A percentile compares a stretch with the other conserved stretches of the same genome.
Evolutionary conservation across 2,888 invertebrate genomes (phyloP).

Genomic region (Chirona hameri): DNA sequence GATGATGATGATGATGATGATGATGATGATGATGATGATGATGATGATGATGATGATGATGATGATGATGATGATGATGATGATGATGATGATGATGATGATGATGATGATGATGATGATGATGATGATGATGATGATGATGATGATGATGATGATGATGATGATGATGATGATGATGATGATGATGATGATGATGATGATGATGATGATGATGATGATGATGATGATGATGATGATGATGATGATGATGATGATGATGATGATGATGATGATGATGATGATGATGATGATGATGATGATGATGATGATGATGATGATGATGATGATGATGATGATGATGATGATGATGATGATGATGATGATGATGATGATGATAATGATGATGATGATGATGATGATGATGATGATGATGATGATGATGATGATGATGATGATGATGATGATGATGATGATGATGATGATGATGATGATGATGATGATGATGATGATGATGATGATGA

Average conservation of each 20-base stretch:
- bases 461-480: conserved; percentile 7
- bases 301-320: background rate
- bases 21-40: no score
- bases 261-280: background rate
- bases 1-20: background rate
- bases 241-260: background rate
- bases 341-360: background rate
- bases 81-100: no score
- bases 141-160: background rate
- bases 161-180: conserved; percentile 9
- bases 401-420: background rate
- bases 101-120: no score
- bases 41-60: no score
- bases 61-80: background rate
- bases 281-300: background rate
- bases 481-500: background rate
- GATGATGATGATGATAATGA: background rate
- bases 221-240: background rate
- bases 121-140: background rate
- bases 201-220: background rate
- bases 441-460: background rate
- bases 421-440: background rate
- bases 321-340: conserved; percentile 13
- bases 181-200: background rate
- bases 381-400: background rate